Evolutionary conservation across 2,113 vertebrate species (phyloP), one percentile per base, ranked within the genome.

Genomic region (Bostrychus sinensis): DNA sequence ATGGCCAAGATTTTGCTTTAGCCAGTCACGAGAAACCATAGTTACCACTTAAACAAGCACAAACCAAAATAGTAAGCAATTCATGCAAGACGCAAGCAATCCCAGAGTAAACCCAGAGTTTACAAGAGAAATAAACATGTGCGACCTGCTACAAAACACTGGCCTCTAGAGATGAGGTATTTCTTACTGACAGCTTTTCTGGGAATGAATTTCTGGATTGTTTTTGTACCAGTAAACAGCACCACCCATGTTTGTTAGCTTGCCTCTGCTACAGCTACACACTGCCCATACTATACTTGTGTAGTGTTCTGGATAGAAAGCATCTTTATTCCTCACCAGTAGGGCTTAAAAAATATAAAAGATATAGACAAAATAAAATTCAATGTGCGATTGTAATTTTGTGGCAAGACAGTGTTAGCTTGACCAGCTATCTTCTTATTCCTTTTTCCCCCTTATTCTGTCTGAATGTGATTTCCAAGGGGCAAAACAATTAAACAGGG

Each of bases 121-220:
- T 51, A 25, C 14, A 51, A 51, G 16, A 16, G 16, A 28, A 51
- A 51, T 51, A 51, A 51, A 51, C 48, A 51, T 3, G 13, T 26
- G 14, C 46, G 7, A 10, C 48, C 28, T 48, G 23, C 22, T 48
- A 20, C 45, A 30, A 28, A 51, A 28, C 48, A 51, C n/a, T 30
- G 13, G 48, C 26, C 48, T 30, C 23, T 28, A 51, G 16, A 30
- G 48, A 51, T 51, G 25, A 48, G 12, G 12, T 25, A 4, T 25
- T 48, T 48, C 45, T 48, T 46, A 46, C 12, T 25, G 45, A 48
- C 7, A 51, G 25, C 48, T 51, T 28, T 51, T 51, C 48, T 51
- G 25, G 48, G 48, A 51, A 28, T 30, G 1, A 25, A 26, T 50
- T 23, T 26, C 22, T 50, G 46, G 16, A 14, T 30, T 51, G 48